Conservation (phyloP, 2,797 vertebrate genomes). For the Pteronotus mesoamericanus region DNA sequence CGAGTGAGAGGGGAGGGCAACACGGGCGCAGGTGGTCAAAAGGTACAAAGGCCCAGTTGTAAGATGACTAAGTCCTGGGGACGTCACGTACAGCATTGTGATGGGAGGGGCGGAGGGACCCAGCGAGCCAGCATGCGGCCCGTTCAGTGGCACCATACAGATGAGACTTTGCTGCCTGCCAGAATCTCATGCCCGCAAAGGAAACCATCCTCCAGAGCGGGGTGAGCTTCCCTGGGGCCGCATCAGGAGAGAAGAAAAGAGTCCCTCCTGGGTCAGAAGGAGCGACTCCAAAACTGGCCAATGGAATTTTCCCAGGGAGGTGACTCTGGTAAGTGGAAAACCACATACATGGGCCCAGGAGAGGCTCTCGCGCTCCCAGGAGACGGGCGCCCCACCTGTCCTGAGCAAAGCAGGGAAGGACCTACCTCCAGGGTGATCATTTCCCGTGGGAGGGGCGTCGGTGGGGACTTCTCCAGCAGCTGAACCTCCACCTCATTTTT, state of each 20-base stretch:
- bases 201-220: not conserved
- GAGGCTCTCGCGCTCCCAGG: not conserved
- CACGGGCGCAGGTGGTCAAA: not conserved
- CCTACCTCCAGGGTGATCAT: constrained; percentile 86
- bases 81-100: not conserved
- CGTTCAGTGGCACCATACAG: not conserved
- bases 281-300: not conserved
- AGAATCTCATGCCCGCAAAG: not conserved
- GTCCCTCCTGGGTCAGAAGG: not conserved
- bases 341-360: not conserved
- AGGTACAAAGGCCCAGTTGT: not conserved
- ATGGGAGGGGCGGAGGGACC: not conserved
- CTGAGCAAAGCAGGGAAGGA: not conserved
- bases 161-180: not conserved
- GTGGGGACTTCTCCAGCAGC: constrained; percentile 78
- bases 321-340: not conserved
- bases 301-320: not conserved
- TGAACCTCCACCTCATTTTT: constrained; percentile 69
- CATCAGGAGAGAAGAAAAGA: not conserved
- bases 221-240: not conserved
- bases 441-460: constrained; percentile 83
- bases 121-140: rapidly evolving
- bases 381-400: not conserved
- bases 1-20: too few relatives aligned
- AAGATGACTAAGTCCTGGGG: not conserved